phyloP scores from a whole-genome alignment of 2,888 invertebrate genomes.

The Pomacea canaliculata region DNA sequence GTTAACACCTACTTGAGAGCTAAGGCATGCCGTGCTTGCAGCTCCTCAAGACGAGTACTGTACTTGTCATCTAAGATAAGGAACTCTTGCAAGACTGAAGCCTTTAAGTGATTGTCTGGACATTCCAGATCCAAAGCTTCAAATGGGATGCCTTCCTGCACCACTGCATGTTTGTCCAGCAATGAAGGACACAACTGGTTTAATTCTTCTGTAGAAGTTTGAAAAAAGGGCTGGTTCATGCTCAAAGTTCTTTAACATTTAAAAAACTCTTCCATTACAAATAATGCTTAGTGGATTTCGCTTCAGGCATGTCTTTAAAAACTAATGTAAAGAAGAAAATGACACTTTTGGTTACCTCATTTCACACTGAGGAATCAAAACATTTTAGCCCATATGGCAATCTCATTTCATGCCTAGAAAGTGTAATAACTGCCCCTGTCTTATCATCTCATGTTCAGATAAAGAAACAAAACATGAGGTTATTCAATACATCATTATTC shows the following conservation, averaged over 20 bases:
- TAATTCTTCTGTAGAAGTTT: slow-evolving; percentile 26
- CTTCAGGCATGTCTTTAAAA: too few species aligned
- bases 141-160: slow-evolving; percentile 62
- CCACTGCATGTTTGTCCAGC: slow-evolving; percentile 40
- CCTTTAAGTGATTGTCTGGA: slow-evolving; percentile 62
- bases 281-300: too few species aligned
- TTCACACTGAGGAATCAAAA: too few species aligned
- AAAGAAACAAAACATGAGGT: background rate
- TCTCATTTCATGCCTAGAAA: too few species aligned
- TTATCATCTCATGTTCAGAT: background rate
- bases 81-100: slow-evolving; percentile 64
- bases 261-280: too few species aligned
- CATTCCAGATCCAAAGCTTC: slow-evolving; percentile 66
- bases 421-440: too few species aligned
- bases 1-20: slow-evolving; percentile 50
- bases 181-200: slow-evolving; percentile 37
- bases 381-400: too few species aligned
- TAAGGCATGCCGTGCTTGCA: slow-evolving; percentile 56
- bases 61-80: slow-evolving; percentile 65
- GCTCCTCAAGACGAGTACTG: slow-evolving; percentile 50
- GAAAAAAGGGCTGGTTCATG: background rate
- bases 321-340: too few species aligned
- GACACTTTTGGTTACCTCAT: too few species aligned
- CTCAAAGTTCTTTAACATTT: too few species aligned
- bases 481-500: too few species aligned